phyloP scores from a whole-genome alignment of 2,113 vertebrate species.

The Echinops telfairi region DNA sequence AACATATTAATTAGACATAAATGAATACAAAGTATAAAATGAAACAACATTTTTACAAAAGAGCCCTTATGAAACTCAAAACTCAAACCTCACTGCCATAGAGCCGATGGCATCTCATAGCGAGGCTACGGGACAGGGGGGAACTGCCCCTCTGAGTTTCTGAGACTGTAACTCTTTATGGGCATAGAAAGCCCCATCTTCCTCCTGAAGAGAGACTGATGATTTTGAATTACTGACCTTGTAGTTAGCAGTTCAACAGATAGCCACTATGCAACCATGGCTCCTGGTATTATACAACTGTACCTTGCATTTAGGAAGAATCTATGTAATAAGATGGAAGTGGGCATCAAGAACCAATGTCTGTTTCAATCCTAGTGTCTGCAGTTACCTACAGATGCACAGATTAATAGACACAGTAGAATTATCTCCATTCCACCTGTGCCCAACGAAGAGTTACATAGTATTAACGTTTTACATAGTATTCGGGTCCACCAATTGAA shows the following conservation, averaged over 20 bases:
- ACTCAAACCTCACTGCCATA: no score
- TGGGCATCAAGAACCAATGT: background rate
- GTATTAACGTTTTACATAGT: background rate
- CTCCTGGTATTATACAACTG: background rate
- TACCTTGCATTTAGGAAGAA: background rate
- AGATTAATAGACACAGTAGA: background rate
- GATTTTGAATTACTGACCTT: no score
- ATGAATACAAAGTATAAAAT: background rate
- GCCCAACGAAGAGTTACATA: background rate
- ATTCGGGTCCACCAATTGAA: background rate
- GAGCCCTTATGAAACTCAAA: background rate
- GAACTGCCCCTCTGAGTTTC: no score
- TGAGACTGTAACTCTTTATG: no score
- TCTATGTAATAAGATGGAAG: background rate
- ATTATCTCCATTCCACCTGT: background rate
- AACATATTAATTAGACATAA: background rate
- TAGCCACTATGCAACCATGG: no score
- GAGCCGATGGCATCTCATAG: no score
- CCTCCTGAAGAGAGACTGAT: no score
- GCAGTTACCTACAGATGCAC: background rate
- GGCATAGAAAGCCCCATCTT: no score
- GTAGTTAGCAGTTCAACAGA: no score
- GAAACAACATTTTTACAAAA: background rate
- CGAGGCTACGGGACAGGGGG: no score
- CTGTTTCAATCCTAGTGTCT: background rate